Conservation (phyloP, 2,888 invertebrate genomes). For the Arrhopalites spinosus region DNA sequence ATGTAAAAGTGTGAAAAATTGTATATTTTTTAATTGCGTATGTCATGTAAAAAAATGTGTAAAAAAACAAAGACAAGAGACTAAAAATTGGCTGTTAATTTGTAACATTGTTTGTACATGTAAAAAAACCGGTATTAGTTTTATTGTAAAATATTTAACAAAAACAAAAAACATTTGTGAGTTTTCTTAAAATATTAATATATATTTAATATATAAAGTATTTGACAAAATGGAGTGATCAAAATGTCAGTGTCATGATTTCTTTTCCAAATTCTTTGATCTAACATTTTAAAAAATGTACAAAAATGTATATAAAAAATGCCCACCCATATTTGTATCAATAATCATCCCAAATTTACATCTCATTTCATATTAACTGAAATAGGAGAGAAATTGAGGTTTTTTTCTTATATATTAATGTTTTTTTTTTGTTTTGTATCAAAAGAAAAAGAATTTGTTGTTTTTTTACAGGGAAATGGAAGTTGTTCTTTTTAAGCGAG, state of each 20-base stretch:
- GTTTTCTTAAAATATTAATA: too few relatives aligned
- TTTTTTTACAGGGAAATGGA: slow-evolving; percentile 28
- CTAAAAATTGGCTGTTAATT: neutral
- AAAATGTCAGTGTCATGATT: neutral
- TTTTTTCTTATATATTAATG: neutral
- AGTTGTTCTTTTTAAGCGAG: slow-evolving; percentile 18
- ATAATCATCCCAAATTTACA: neutral
- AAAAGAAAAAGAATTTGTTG: too few relatives aligned
- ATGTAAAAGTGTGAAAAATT: neutral
- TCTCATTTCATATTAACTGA: neutral
- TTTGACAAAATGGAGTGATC: neutral
- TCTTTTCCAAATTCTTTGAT: neutral
- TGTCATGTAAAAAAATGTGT: neutral
- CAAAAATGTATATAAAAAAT: neutral
- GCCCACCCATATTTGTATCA: slow-evolving; percentile 33
- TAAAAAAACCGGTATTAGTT: neutral
- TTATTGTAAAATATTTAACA: neutral
- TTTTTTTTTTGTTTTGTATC: neutral
- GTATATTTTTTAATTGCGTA: neutral
- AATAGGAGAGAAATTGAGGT: neutral
- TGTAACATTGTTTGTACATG: neutral
- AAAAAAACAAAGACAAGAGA: neutral
- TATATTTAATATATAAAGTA: too few relatives aligned
- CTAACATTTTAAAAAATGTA: neutral
- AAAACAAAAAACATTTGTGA: neutral